Percentiles rank a stretch among this genome's conserved stretches.
phyloP scores from a whole-genome alignment of 1,140 invertebrate species.

The Oedothorax gibbosus region DNA sequence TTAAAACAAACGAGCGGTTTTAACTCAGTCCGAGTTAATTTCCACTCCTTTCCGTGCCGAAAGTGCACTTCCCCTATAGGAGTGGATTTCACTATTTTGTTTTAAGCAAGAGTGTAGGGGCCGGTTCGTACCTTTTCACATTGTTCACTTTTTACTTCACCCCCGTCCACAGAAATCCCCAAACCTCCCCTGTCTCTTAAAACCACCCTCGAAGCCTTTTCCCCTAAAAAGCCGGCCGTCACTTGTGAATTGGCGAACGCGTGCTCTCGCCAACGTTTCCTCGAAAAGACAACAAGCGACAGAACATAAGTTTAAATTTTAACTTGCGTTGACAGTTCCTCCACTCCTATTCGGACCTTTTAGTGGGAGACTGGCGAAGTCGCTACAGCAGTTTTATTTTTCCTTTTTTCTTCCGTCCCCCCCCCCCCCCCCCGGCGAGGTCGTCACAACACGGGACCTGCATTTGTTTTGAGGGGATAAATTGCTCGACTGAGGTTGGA shows the following conservation, averaged over 20 bases:
- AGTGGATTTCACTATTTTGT: too few species aligned
- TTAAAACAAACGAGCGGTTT: too few species aligned
- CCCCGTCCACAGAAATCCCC: conserved; percentile 19
- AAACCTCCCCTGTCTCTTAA: conserved; percentile 50
- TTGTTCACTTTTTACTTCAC: not conserved
- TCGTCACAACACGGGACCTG: conserved; percentile 48
- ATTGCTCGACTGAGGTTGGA: conserved; percentile 50
- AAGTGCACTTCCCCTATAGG: too few species aligned
- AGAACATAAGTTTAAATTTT: conserved; percentile 60
- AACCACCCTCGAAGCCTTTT: conserved; percentile 29
- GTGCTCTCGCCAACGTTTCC: conserved; percentile 35
- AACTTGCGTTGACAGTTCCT: conserved; percentile 53
- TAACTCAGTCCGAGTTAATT: too few species aligned
- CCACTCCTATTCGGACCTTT: conserved; percentile 27
- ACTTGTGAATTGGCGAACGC: conserved; percentile 50
- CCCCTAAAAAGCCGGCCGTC: conserved; percentile 25
- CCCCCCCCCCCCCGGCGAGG: conserved; percentile 25
- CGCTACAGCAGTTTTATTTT: conserved; percentile 30
- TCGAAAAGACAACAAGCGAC: conserved; percentile 1
- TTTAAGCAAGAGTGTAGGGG: too few species aligned
- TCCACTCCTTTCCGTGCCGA: too few species aligned
- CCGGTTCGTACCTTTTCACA: too few species aligned
- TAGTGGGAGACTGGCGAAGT: conserved; percentile 16
- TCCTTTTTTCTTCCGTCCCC: conserved; percentile 11
- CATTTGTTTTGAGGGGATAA: conserved; percentile 55